Conservation (phyloP, 2,888 invertebrate species). For the Cataglyphis albicans region DNA sequence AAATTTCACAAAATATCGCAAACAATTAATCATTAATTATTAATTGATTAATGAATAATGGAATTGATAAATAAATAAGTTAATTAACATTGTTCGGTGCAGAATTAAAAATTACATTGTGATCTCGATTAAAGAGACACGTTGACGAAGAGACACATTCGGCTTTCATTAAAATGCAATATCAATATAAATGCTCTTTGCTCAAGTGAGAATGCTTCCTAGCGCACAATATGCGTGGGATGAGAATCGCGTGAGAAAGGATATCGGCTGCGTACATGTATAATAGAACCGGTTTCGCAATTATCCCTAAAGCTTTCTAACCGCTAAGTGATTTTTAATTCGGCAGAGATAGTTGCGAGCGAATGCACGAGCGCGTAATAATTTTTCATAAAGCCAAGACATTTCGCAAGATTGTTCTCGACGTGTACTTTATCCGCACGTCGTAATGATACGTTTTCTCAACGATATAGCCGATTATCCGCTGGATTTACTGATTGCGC, state of each 20-base stretch:
- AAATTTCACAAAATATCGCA: neutral
- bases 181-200: conserved; percentile 41
- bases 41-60: neutral
- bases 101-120: conserved; percentile 23
- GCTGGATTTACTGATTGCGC: conserved; percentile 21
- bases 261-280: conserved; percentile 33
- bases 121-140: neutral
- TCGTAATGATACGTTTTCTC: conserved; percentile 52
- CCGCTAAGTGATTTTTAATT: conserved; percentile 66
- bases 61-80: conserved; percentile 27
- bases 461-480: conserved; percentile 48
- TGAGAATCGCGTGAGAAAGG: conserved; percentile 62
- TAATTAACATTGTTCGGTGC: neutral
- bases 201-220: conserved; percentile 23
- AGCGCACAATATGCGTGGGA: conserved; percentile 47
- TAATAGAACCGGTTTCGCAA: conserved; percentile 63
- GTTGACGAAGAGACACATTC: neutral
- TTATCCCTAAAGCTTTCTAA: conserved; percentile 63
- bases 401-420: conserved; percentile 32
- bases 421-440: conserved; percentile 19
- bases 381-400: conserved; percentile 35
- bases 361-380: conserved; percentile 17
- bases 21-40: neutral
- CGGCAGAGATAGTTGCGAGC: conserved; percentile 43
- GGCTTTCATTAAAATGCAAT: conserved; percentile 34